Conservation (phyloP, 2,113 vertebrate genomes). For the Protobothrops flavoviridis region DNA sequence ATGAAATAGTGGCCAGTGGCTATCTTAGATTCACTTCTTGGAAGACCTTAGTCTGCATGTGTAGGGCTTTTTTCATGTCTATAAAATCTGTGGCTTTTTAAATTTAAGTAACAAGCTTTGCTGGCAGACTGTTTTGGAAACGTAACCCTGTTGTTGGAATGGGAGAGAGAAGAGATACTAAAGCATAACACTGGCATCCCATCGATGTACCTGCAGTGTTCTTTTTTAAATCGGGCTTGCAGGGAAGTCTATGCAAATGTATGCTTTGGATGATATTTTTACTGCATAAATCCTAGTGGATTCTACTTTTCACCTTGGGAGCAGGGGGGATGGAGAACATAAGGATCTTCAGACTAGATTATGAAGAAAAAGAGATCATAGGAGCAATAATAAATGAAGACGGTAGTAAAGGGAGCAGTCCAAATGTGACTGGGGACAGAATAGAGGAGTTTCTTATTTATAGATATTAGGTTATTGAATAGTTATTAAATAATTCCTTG, state of each 20-base stretch:
- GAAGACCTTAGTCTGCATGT: slow-evolving; percentile 11
- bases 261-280: background rate
- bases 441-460: background rate
- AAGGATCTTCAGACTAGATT: background rate
- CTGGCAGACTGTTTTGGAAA: background rate
- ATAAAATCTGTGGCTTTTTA: accelerated
- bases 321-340: background rate
- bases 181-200: background rate
- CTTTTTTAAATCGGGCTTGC: background rate
- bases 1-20: slow-evolving; percentile 39
- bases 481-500: background rate
- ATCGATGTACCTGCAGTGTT: background rate
- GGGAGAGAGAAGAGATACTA: background rate
- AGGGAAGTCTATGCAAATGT: background rate
- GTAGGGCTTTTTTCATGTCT: background rate
- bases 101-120: background rate
- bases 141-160: background rate
- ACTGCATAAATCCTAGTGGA: background rate
- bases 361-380: background rate
- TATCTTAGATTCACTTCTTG: background rate
- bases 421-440: background rate
- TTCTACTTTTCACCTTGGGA: background rate
- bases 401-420: background rate
- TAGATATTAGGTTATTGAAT: background rate
- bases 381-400: background rate